phyloP scores from a whole-genome alignment of 2,797 vertebrate genomes.

The Micromesistius poutassou region DNA sequence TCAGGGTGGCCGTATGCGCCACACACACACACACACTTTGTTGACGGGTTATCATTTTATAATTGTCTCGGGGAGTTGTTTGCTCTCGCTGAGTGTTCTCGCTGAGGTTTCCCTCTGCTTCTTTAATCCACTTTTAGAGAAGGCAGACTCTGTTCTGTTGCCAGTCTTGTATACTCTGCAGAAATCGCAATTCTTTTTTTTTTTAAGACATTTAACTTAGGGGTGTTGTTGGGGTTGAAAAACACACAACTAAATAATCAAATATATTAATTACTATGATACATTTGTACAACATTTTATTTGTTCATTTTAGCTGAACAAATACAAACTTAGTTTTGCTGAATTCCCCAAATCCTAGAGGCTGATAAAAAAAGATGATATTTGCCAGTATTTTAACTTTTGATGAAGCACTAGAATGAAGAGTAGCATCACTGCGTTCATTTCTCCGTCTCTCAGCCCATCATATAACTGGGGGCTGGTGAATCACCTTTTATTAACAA shows the following conservation, averaged over 20 bases:
- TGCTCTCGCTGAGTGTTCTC: background rate
- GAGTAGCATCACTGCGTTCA: background rate
- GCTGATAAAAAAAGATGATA: background rate
- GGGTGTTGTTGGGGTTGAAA: background rate
- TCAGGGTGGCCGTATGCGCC: background rate
- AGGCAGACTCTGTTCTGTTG: background rate
- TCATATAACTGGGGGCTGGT: background rate
- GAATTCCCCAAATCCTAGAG: background rate
- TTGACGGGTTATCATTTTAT: background rate
- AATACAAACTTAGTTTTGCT: background rate
- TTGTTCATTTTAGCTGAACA: background rate
- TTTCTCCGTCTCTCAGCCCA: background rate
- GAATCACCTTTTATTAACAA: background rate
- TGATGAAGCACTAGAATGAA: background rate
- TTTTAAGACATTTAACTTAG: background rate
- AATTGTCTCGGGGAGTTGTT: background rate
- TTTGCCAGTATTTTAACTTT: background rate
- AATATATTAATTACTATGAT: background rate
- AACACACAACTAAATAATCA: background rate
- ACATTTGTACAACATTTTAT: background rate
- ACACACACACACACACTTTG: background rate
- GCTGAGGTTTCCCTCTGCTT: background rate
- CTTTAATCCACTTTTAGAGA: background rate
- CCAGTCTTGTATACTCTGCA: background rate
- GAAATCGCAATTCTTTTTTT: background rate